Conservation (phyloP, 2,888 invertebrate genomes). For the Agrochola lota region DNA sequence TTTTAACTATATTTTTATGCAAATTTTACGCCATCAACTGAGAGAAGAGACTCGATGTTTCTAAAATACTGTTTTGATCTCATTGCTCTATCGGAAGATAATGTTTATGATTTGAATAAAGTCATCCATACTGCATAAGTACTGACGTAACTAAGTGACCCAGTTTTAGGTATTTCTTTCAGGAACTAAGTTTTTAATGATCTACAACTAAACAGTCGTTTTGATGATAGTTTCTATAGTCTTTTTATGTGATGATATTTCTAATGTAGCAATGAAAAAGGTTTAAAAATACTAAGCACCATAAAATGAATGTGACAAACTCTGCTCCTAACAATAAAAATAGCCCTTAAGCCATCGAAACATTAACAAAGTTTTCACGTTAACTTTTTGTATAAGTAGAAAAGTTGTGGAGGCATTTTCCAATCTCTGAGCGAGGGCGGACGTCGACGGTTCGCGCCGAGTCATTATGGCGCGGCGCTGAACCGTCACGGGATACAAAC, state of each 20-base stretch:
- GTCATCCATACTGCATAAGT: constrained; percentile 9
- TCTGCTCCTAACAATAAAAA: constrained; percentile 77
- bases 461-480: constrained; percentile 81
- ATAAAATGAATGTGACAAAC: constrained; percentile 66
- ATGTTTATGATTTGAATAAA: constrained; percentile 41
- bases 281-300: constrained; percentile 58
- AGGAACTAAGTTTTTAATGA: constrained; percentile 13
- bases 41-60: constrained; percentile 60
- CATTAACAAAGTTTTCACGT: constrained; percentile 82
- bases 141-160: neutral
- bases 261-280: constrained; percentile 50
- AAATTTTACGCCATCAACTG: constrained; percentile 71
- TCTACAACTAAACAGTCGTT: constrained; percentile 11
- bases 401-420: constrained; percentile 86
- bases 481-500: constrained; percentile 76
- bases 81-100: constrained; percentile 54
- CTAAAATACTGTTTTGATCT: constrained; percentile 64
- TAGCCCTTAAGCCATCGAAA: constrained; percentile 80
- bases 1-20: constrained; percentile 82
- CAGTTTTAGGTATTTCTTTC: neutral
- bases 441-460: constrained; percentile 70
- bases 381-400: constrained; percentile 86
- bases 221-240: constrained; percentile 24
- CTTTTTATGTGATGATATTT: constrained; percentile 23
- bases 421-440: constrained; percentile 81